These are phyloP conservation scores for Heliangelus exortis DNA, from an alignment of 2,797 vertebrate species.

Conservation along the genomic window DNA sequence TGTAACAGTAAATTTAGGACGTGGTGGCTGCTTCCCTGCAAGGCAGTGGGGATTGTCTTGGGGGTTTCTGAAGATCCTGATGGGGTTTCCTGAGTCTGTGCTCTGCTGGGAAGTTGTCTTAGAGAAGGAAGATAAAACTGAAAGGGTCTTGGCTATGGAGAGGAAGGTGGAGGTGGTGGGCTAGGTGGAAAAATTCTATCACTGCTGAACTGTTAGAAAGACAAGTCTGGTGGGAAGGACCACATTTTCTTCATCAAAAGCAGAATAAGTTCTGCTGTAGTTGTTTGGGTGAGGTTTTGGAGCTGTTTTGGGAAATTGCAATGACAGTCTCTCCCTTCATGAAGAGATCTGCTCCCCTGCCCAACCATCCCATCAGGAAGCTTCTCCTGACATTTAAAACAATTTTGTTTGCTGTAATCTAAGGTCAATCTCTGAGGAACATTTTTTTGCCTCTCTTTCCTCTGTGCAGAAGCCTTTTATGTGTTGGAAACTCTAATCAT, in stretches of 20 bases:
- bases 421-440: background rate
- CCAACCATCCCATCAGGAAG: background rate
- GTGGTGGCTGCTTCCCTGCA: background rate
- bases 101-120: background rate
- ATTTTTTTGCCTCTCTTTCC: background rate
- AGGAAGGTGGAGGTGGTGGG: background rate
- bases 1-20: background rate
- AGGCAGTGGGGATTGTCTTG: rapidly evolving
- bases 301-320: background rate
- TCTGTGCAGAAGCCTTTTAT: constrained; percentile 29
- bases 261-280: background rate
- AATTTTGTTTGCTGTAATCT: background rate
- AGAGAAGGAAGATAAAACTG: background rate
- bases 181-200: background rate
- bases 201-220: background rate
- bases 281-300: background rate
- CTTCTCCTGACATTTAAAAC: background rate
- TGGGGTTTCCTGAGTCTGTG: rapidly evolving
- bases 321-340: background rate
- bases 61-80: background rate
- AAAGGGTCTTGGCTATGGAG: background rate
- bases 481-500: background rate
- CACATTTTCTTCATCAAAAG: background rate
- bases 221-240: background rate
- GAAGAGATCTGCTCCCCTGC: background rate